Evolutionary conservation across 2,888 invertebrate genomes (phyloP).

Genomic region (Amblyteles armatorius): DNA sequence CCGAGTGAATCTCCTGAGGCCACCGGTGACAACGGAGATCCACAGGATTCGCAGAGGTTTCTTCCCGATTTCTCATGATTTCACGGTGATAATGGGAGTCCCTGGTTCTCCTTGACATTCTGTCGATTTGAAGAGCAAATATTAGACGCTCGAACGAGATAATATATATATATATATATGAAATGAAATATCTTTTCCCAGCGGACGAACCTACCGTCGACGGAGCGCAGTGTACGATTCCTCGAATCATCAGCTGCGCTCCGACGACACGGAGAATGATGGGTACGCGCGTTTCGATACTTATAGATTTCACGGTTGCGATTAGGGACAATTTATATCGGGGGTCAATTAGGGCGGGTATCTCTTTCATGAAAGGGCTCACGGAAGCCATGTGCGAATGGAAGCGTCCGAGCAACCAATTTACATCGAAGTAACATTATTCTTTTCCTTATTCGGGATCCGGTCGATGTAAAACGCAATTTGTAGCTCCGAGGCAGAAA

Average conservation of each 20-base stretch:
- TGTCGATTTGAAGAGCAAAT: not conserved
- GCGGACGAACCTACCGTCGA: not conserved
- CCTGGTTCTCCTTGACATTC: not conserved
- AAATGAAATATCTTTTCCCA: not conserved
- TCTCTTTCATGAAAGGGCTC: constrained; percentile 23
- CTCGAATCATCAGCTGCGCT: constrained; percentile 2
- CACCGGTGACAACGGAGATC: not conserved
- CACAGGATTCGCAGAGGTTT: constrained; percentile 34
- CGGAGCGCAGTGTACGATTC: not conserved
- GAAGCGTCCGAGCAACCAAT: not conserved
- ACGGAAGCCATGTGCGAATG: not conserved
- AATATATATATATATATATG: not conserved
- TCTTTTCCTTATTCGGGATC: not conserved
- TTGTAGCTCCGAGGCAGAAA: not conserved
- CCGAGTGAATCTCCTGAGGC: constrained; percentile 8
- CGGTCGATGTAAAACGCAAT: not conserved
- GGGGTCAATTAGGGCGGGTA: constrained; percentile 9
- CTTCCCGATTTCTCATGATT: constrained; percentile 49
- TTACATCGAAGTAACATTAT: constrained; percentile 17
- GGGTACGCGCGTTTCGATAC: constrained; percentile 13
- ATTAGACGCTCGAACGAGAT: not conserved
- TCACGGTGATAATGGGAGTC: constrained; percentile 57
- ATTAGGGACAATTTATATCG: constrained; percentile 38
- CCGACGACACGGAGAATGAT: not conserved
- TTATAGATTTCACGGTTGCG: constrained; percentile 42